A percentile compares a stretch with the other conserved stretches of the same genome.
Evolutionary conservation across 1,140 invertebrate genomes (phyloP).

Genomic region (Apocrypta bakeri): DNA sequence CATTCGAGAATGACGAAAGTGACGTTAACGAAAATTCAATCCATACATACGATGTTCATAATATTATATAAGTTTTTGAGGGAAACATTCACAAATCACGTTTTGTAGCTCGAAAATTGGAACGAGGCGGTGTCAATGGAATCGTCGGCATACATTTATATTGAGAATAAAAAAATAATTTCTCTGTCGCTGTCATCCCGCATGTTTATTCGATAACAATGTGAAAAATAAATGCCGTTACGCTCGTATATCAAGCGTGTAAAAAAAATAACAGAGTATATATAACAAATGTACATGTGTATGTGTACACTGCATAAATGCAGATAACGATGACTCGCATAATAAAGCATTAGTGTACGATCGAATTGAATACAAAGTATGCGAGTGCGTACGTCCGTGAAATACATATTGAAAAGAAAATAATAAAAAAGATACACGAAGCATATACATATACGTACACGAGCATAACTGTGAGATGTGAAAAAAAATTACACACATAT

Average conservation of each 20-base stretch:
- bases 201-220: constrained; percentile 7
- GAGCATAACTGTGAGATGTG: neutral
- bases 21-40: neutral
- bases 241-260: neutral
- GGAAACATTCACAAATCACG: neutral
- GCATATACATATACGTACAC: neutral
- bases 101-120: too few relatives aligned
- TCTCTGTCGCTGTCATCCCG: constrained; percentile 28
- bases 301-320: neutral
- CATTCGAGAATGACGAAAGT: neutral
- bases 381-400: too few relatives aligned
- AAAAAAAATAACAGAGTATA: neutral
- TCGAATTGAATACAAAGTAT: neutral
- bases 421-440: neutral
- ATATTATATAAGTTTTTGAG: too few relatives aligned
- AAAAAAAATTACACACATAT: constrained; percentile 2
- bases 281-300: neutral
- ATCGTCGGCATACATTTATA: neutral
- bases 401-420: too few relatives aligned
- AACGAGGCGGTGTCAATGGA: neutral
- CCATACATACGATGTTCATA: too few relatives aligned
- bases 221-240: constrained; percentile 4
- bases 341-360: neutral
- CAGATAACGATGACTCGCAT: neutral
- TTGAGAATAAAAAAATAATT: neutral